Conservation (phyloP, 2,888 invertebrate genomes). For the Ecliptopera silaceata region DNA sequence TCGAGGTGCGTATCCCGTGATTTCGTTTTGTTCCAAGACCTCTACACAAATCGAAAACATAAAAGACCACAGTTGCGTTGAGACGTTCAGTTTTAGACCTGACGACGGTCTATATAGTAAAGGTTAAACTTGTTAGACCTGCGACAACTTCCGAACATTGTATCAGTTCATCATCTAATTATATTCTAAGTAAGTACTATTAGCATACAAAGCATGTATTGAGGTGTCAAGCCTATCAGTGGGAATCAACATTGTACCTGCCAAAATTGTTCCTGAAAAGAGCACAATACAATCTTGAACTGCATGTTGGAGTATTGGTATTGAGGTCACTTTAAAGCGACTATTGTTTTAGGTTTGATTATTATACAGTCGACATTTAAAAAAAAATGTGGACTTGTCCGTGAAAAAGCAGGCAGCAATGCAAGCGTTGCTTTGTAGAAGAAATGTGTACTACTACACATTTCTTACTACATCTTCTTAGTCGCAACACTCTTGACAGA, state of each 20-base stretch:
- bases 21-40: too few relatives aligned
- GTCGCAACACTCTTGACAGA: too few relatives aligned
- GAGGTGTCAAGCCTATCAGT: conserved; percentile 53
- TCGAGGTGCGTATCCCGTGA: too few relatives aligned
- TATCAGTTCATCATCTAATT: conserved; percentile 18
- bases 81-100: too few relatives aligned
- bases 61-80: too few relatives aligned
- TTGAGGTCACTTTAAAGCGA: conserved; percentile 24
- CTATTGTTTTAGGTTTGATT: conserved; percentile 20
- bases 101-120: neutral
- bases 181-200: conserved; percentile 31
- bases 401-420: too few relatives aligned
- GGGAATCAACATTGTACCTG: conserved; percentile 23
- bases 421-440: too few relatives aligned
- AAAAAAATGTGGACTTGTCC: too few relatives aligned
- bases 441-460: too few relatives aligned
- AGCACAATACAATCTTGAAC: conserved; percentile 30
- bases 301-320: conserved; percentile 15
- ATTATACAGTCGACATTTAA: neutral
- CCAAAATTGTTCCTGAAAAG: conserved; percentile 33
- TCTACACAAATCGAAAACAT: too few relatives aligned
- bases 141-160: conserved; percentile 43
- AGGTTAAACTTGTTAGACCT: conserved; percentile 23
- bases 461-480: too few relatives aligned
- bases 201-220: conserved; percentile 60